Evolutionary conservation across 1,140 invertebrate species (phyloP).

Genomic region (Drusus annulatus): DNA sequence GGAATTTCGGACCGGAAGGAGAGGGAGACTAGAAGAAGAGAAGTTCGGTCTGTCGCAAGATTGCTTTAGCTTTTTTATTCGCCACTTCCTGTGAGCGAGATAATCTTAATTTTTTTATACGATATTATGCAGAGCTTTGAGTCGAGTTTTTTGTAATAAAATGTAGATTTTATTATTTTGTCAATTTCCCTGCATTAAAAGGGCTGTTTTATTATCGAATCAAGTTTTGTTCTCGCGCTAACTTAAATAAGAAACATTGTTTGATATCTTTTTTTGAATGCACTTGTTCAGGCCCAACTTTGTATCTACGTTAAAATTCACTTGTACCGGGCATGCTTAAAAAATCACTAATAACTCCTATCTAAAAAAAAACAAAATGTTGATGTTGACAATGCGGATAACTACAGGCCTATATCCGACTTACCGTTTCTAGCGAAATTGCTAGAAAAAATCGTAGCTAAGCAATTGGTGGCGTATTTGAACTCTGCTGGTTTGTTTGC

Average conservation of each 20-base stretch:
- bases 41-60: conserved; percentile 9
- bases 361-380: no score
- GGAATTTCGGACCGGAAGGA: background rate
- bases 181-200: background rate
- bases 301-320: no score
- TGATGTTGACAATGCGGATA: no score
- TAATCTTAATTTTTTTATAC: conserved; percentile 23
- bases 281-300: no score
- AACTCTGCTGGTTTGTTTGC: no score
- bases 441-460: no score
- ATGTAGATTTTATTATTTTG: background rate
- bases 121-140: background rate
- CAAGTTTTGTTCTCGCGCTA: no score
- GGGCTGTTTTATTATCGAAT: background rate
- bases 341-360: no score
- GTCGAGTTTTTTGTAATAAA: background rate
- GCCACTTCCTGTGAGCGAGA: background rate
- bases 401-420: no score
- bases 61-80: conserved; percentile 11
- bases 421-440: no score
- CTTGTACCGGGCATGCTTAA: no score
- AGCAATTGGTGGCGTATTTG: no score
- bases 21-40: background rate
- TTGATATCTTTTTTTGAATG: background rate
- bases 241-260: background rate